These are phyloP conservation scores for Mus minutoides DNA, from an alignment of 2,797 vertebrate genomes.

Conservation along the genomic window DNA sequence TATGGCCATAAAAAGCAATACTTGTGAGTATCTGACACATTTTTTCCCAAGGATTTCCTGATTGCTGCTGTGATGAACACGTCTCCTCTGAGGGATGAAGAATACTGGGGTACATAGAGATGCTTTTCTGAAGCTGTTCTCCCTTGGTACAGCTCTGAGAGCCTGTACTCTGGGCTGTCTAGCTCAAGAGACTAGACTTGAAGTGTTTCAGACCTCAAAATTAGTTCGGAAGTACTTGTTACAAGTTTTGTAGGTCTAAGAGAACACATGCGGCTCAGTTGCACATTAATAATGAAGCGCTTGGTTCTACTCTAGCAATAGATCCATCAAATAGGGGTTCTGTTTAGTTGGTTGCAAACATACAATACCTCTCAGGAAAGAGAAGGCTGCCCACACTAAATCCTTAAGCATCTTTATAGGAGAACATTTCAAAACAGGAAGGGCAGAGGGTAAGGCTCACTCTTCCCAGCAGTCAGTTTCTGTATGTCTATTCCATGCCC, in stretches of 20 bases:
- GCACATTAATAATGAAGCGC: slow-evolving; percentile 63
- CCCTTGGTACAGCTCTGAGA: background rate
- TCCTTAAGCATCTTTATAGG: background rate
- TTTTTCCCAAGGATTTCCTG: background rate
- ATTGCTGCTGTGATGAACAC: background rate
- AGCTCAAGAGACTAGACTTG: background rate
- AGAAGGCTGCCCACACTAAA: background rate
- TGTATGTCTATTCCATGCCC: background rate
- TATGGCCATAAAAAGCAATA: background rate
- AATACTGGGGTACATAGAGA: background rate
- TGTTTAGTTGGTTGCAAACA: background rate
- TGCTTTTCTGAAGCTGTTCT: background rate
- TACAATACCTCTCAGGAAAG: background rate
- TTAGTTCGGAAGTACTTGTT: slow-evolving; percentile 28
- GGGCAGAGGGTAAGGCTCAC: background rate
- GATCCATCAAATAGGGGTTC: background rate
- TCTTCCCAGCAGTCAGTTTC: background rate
- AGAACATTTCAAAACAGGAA: background rate
- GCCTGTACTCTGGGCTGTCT: background rate
- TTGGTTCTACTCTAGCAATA: slow-evolving; percentile 36
- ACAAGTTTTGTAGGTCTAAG: slow-evolving; percentile 45
- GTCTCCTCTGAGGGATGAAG: background rate
- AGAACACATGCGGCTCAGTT: slow-evolving; percentile 38
- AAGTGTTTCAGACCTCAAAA: slow-evolving; percentile 7
- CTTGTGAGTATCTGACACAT: background rate